phyloP scores from a whole-genome alignment of 2,888 invertebrate genomes.

The Lottia scabra region DNA sequence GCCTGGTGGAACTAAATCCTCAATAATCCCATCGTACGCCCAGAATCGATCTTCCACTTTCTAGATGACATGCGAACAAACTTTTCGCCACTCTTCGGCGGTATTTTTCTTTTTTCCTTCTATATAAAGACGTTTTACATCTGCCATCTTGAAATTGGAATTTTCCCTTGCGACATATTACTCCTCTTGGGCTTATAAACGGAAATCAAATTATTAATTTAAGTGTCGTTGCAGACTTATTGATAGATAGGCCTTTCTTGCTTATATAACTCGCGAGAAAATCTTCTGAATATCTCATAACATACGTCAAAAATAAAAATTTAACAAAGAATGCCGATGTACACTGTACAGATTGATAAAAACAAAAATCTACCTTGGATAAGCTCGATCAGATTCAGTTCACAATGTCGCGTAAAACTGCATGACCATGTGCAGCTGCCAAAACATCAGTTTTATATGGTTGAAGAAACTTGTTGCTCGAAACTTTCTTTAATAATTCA shows the following conservation, averaged over 20 bases:
- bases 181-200: background rate
- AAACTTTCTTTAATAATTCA: background rate
- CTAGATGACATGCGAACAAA: background rate
- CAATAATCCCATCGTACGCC: too few species aligned
- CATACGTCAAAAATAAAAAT: too few species aligned
- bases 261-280: too few species aligned
- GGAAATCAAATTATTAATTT: too few species aligned
- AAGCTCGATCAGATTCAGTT: background rate
- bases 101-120: background rate
- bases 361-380: background rate
- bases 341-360: too few species aligned
- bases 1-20: too few species aligned
- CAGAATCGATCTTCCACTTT: background rate
- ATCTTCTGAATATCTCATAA: too few species aligned
- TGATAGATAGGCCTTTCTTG: too few species aligned
- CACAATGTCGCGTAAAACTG: background rate
- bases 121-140: background rate
- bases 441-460: background rate
- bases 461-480: background rate
- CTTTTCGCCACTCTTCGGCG: background rate
- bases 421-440: background rate
- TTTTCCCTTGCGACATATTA: background rate
- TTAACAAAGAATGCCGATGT: too few species aligned
- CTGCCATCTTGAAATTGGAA: background rate
- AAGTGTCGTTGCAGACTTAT: too few species aligned